Percentiles rank a stretch among this genome's conserved stretches.
Evolutionary conservation across 2,113 vertebrate genomes (phyloP).

Genomic region (Rhadina sibilatrix): DNA sequence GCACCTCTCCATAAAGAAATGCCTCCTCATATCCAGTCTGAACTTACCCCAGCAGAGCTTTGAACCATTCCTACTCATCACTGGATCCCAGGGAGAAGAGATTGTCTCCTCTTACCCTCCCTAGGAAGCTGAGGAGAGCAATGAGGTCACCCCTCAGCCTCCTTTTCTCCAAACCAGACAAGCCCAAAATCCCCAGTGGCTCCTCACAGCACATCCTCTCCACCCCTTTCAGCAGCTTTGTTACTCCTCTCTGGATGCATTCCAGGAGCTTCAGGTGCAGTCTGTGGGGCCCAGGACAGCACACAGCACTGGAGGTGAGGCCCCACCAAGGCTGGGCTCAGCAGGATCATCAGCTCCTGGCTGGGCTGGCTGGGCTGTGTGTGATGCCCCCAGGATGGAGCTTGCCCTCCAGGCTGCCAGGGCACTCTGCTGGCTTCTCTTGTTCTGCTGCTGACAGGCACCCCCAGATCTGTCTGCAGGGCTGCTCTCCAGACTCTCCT

Average conservation of each 20-base stretch:
- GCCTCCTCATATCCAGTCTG: neutral
- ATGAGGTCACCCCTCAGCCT: neutral
- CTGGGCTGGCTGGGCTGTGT: neutral
- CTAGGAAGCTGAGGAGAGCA: neutral
- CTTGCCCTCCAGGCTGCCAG: neutral
- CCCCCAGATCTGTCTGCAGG: neutral
- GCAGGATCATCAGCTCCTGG: neutral
- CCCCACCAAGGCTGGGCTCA: neutral
- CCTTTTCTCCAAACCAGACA: neutral
- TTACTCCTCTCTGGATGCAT: neutral
- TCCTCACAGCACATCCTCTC: neutral
- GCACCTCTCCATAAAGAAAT: neutral
- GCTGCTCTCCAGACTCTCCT: neutral
- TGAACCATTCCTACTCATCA: neutral
- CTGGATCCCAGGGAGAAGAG: neutral
- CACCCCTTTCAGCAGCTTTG: neutral
- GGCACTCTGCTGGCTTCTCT: neutral
- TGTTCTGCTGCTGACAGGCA: neutral
- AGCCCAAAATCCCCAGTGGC: neutral
- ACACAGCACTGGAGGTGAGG: neutral
- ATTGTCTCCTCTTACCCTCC: neutral
- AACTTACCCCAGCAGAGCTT: neutral
- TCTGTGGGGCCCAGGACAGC: neutral
- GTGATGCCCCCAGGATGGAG: neutral
- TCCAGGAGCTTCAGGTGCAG: neutral